Evolutionary conservation across 2,113 vertebrate genomes (phyloP), one percentile per base, ranked within the genome.

Genomic region (Erinaceus europaeus): DNA sequence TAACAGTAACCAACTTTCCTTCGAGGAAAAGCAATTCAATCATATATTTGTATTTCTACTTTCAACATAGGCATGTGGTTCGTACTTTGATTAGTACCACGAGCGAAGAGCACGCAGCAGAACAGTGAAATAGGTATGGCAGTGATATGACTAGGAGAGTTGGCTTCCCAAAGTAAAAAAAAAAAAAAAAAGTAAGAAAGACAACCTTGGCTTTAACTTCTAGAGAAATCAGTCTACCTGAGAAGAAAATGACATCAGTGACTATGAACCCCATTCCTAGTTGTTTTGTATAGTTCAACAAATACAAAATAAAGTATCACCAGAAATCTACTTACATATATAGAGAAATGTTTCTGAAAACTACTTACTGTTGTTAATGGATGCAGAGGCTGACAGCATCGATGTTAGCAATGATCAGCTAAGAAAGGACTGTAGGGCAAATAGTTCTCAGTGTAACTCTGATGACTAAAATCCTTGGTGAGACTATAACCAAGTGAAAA

Each of bases 341-440:
- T 76, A 80, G 44, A 85, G 69, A 2, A 90, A 38, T 9, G 4
- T 10, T 48, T 81, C 72, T 72, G 6, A 81, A 91, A 52, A 88
- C 57, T 20, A 86, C 97, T 94, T 94, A 97, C 97, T 92, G 50
- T 77, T 61, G 71, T 76, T 36, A 44, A 21, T 42, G 36, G 72
- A 18, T 25, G 11, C 57, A 84, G 86, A 90, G 61, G 57, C 59
- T 9, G 34, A 42, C 72, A 79, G 90, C 61, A 81, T 50, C 92
- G 21, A 52, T 76, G 57, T 93, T 40, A 44, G 11, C 29, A 64
- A 83, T 79, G 90, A 91, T 86, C 78, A 67, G 53, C 52, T 62
- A 81, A 62, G 79, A 87, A 2, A 62, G 76, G 65, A 50, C 4
- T 57, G 15, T 57, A 32, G 76, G 68, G 0, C 3, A 92, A 81